A percentile compares a stretch with the other conserved stretches of the same genome.
phyloP scores from a whole-genome alignment of 2,113 vertebrate genomes.

The Desmodus rotundus region DNA sequence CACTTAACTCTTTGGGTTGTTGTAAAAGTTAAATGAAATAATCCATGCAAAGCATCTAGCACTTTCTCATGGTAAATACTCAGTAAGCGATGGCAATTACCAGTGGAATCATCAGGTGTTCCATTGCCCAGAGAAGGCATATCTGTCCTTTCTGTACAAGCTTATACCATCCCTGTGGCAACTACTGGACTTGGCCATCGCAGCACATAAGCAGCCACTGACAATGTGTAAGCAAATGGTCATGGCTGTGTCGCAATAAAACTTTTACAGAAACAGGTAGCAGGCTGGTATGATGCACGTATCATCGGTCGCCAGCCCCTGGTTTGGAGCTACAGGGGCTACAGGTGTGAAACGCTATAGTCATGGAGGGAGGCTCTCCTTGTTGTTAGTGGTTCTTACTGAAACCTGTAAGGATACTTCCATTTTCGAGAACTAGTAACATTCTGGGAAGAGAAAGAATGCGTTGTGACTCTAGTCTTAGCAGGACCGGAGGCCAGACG shows the following conservation, averaged over 20 bases:
- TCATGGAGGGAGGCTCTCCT: neutral
- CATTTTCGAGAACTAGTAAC: conserved; percentile 33
- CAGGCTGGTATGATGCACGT: neutral
- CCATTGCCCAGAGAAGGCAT: neutral
- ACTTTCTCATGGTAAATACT: neutral
- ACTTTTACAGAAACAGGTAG: neutral
- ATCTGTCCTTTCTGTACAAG: neutral
- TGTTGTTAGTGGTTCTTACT: neutral
- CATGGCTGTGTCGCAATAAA: neutral
- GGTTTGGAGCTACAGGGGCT: neutral
- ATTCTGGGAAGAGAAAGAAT: conserved; percentile 37
- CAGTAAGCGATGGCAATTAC: neutral
- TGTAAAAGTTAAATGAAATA: neutral
- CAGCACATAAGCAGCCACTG: neutral
- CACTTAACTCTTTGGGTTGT: neutral
- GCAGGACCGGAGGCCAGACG: neutral
- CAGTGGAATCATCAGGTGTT: neutral
- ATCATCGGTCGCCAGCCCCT: neutral
- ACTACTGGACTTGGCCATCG: neutral
- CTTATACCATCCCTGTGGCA: neutral
- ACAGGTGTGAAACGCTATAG: neutral
- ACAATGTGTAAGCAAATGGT: neutral
- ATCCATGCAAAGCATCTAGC: neutral
- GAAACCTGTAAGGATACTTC: neutral
- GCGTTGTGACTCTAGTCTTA: neutral